phyloP scores from a whole-genome alignment of 2,888 invertebrate genomes.

The Pandemis heparana region DNA sequence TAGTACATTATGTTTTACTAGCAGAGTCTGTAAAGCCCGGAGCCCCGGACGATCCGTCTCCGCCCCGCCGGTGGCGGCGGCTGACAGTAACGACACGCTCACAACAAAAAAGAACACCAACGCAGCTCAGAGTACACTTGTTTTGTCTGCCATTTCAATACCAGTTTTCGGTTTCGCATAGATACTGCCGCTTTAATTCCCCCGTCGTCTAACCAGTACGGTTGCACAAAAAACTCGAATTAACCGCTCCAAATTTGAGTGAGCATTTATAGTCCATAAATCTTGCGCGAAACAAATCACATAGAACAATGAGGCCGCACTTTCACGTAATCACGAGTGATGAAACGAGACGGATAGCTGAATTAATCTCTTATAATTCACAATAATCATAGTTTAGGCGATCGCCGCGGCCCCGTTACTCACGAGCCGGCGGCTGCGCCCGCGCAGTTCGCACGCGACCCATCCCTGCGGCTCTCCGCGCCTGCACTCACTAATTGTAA shows the following conservation, averaged over 20 bases:
- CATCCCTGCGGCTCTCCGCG: background rate
- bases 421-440: constrained; percentile 20
- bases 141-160: constrained; percentile 23
- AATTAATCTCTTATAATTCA: constrained; percentile 37
- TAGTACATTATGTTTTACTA: background rate
- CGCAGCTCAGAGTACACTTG: background rate
- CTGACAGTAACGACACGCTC: constrained; percentile 23
- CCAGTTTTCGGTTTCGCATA: constrained; percentile 22
- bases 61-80: constrained; percentile 6
- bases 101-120: constrained; percentile 22
- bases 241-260: constrained; percentile 37
- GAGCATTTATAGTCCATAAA: constrained; percentile 42
- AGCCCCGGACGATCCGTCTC: constrained; percentile 18
- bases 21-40: constrained; percentile 22
- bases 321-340: constrained; percentile 38
- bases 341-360: constrained; percentile 27
- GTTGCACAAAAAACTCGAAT: constrained; percentile 32
- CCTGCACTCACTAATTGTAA: background rate
- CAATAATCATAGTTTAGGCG: constrained; percentile 42
- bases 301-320: constrained; percentile 36
- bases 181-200: constrained; percentile 13
- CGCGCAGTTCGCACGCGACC: background rate
- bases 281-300: constrained; percentile 37
- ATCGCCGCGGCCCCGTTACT: constrained; percentile 26
- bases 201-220: background rate